Percentiles rank a stretch among this genome's conserved stretches.
These are phyloP conservation scores for Ips typographus DNA, from an alignment of 1,140 invertebrate genomes.

Conservation along the genomic window DNA sequence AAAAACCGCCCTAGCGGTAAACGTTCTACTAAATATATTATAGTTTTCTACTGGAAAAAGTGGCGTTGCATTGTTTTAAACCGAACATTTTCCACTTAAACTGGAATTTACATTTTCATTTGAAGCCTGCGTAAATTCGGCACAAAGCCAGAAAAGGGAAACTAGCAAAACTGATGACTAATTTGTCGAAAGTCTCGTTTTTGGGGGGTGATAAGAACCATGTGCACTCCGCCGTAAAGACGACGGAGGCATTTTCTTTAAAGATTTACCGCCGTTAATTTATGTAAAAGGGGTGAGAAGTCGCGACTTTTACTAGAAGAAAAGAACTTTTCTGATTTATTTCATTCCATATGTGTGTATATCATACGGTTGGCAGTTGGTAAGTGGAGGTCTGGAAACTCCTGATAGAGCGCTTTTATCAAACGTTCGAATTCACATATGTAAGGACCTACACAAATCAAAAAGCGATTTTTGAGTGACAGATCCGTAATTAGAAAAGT, in stretches of 20 bases:
- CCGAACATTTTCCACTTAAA: too few species aligned
- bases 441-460: conserved; percentile 40
- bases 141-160: conserved; percentile 30
- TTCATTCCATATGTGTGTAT: not conserved
- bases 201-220: conserved; percentile 36
- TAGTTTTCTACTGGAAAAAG: too few species aligned
- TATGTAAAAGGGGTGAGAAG: conserved; percentile 29
- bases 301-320: not conserved
- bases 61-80: too few species aligned
- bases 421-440: not conserved
- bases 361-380: not conserved
- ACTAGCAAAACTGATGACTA: conserved; percentile 37
- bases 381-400: not conserved
- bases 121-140: conserved; percentile 2
- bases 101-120: too few species aligned
- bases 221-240: conserved; percentile 30
- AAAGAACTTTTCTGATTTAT: not conserved
- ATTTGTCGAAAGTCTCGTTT: conserved; percentile 36
- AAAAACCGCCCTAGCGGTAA: conserved; percentile 20
- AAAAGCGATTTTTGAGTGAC: conserved; percentile 44
- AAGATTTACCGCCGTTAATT: conserved; percentile 29
- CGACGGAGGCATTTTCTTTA: conserved; percentile 21
- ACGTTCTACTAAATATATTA: not conserved
- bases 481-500: conserved; percentile 43
- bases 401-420: not conserved